These are phyloP conservation scores for Trachymyrmex septentrionalis DNA, from an alignment of 1,140 invertebrate genomes.

Conservation along the genomic window DNA sequence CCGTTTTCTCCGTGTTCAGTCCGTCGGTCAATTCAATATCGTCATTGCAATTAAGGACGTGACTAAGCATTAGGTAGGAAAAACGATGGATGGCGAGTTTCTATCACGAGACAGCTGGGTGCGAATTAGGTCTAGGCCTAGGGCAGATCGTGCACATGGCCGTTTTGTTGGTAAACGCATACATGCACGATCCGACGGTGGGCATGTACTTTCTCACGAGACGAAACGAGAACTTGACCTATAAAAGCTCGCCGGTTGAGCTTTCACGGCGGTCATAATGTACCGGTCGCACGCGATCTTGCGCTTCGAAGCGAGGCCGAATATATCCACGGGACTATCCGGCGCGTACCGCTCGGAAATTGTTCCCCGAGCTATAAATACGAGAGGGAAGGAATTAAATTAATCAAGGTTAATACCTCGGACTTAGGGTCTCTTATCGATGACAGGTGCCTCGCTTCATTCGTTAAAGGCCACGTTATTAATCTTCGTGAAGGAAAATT, in stretches of 20 bases:
- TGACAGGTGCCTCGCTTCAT: conserved; percentile 7
- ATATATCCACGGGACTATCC: conserved; percentile 45
- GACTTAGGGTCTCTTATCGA: conserved; percentile 36
- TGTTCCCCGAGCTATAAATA: conserved; percentile 51
- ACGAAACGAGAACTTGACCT: conserved; percentile 81
- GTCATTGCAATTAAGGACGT: conserved; percentile 31
- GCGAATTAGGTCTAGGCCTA: conserved; percentile 57
- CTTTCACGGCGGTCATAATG: conserved; percentile 77
- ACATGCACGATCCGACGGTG: conserved; percentile 6
- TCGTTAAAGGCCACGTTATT: background rate
- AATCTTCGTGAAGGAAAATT: conserved; percentile 2
- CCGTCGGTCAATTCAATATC: background rate
- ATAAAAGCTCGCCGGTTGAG: conserved; percentile 78
- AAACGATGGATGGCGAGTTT: background rate
- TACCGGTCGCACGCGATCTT: conserved; percentile 79
- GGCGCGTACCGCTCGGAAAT: conserved; percentile 51
- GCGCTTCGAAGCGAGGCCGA: conserved; percentile 72
- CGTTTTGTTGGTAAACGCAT: background rate
- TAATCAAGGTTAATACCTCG: conserved; percentile 56
- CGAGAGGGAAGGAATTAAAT: conserved; percentile 19
- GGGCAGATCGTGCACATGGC: conserved; percentile 40
- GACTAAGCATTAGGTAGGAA: conserved; percentile 22
- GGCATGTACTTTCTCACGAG: conserved; percentile 59
- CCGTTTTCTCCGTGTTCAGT: background rate
- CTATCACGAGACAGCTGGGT: conserved; percentile 40